Evolutionary conservation across 2,113 vertebrate genomes (phyloP).

Genomic region (Ailurus styani): DNA sequence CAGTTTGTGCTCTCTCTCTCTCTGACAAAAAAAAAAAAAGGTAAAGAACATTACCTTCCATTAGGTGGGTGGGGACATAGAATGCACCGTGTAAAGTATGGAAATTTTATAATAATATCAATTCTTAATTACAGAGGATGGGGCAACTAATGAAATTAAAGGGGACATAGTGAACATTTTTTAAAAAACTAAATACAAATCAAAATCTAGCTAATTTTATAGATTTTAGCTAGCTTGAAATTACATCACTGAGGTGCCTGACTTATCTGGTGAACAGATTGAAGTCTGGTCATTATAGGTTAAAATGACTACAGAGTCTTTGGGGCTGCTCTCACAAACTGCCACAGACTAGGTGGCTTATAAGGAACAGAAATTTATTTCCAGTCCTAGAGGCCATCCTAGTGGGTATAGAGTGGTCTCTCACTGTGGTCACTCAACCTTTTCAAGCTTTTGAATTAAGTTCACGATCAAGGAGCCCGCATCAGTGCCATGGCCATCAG

Average conservation of each 20-base stretch:
- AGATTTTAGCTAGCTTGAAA: background rate
- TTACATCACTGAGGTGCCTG: background rate
- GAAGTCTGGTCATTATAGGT: background rate
- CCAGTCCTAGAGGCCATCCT: background rate
- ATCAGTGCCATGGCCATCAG: too few species aligned
- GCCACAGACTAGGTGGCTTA: background rate
- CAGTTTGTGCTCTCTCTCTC: too few species aligned
- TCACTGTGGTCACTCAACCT: too few species aligned
- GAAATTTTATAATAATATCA: background rate
- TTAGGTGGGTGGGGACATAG: background rate
- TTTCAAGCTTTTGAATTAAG: too few species aligned
- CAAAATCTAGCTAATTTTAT: background rate
- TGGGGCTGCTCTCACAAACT: background rate
- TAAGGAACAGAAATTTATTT: background rate
- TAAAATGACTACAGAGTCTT: background rate
- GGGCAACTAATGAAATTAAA: background rate
- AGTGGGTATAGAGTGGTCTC: too few species aligned
- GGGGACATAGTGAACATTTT: background rate
- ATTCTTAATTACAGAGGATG: background rate
- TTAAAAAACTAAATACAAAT: background rate
- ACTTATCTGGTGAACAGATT: background rate
- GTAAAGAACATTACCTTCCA: background rate
- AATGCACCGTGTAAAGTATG: background rate
- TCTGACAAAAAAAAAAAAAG: too few species aligned
- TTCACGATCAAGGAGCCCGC: background rate